Evolutionary conservation across 2,888 invertebrate species (phyloP).

Genomic region (Macrophya alboannulata): DNA sequence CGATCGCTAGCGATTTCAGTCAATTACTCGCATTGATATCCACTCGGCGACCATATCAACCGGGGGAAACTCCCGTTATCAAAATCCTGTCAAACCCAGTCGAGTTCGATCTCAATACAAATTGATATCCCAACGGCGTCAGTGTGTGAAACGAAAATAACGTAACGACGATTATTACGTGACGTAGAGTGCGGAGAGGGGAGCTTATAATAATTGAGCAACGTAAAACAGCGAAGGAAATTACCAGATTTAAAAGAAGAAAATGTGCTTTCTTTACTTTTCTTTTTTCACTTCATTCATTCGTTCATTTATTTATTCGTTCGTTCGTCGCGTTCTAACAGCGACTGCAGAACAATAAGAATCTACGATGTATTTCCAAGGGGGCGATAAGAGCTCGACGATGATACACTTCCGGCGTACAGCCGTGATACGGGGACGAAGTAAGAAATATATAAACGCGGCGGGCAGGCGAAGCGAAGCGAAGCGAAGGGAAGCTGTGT

Average conservation of each 20-base stretch:
- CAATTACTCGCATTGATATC: conserved; percentile 50
- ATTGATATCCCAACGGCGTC: conserved; percentile 13
- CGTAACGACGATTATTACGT: background rate
- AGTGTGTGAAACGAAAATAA: background rate
- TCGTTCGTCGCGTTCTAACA: background rate
- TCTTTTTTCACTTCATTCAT: background rate
- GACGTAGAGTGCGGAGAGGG: too few species aligned
- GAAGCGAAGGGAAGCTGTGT: background rate
- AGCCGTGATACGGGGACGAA: background rate
- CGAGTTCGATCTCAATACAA: background rate
- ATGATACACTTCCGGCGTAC: conserved; percentile 48
- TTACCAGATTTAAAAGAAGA: too few species aligned
- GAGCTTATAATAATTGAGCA: background rate
- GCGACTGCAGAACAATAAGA: conserved; percentile 35
- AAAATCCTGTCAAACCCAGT: conserved; percentile 51
- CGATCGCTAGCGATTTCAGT: conserved; percentile 47
- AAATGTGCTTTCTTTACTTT: too few species aligned
- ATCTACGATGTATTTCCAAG: background rate
- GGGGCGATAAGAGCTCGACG: conserved; percentile 14
- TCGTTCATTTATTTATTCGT: background rate
- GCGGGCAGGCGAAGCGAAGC: conserved; percentile 17
- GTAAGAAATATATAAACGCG: conserved; percentile 17
- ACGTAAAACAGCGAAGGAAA: background rate
- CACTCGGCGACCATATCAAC: conserved; percentile 30
- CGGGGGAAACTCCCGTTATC: conserved; percentile 29